Base-by-base conservation (phyloP, 1,140 invertebrate genomes). In the Amyelois transitella region DNA sequence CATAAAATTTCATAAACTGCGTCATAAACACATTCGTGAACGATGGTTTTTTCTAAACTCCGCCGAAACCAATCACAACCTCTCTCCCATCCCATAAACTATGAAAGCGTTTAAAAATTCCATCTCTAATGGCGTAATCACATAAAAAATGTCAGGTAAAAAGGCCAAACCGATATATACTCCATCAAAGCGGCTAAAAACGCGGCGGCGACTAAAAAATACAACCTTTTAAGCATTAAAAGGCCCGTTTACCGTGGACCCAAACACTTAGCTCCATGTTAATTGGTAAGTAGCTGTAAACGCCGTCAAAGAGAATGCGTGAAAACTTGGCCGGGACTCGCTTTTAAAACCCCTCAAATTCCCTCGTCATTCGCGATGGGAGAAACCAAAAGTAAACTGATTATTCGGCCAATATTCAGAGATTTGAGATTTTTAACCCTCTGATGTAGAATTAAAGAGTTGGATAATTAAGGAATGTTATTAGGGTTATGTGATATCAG, bases 271-370 rank as follows among this genome's bases (percentile, higher is more conserved):
- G 78, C 77, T 78, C 72, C 72, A 74, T 76, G 75, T 88, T 86
- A 88, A 86, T 86, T 86, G 85, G 71, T 85, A 86, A 88, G 81
- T 83, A 85, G 81, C 81, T 77, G 21, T 73, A 72, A 74, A 71
- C 75, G 73, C 63, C 75, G 80, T 88, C 85, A 88, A 88, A 88
- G 85, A 74, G 85, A 88, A 88, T 88, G 82, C 80, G 80, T 86
- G 82, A 88, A 82, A 86, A 86, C 82, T 86, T 84, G 64, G 72
- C 66, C 71, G 81, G 78, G 75, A 79, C 75, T 75, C 62, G 84
- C 82, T 88, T 88, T 88, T 86, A 85, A 88, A 88, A 85, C 77
- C 62, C 77, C 71, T n/a, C n/a, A n/a, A n/a, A n/a, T n/a, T n/a
- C 79, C 76, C 81, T 75, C 77, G 75, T 88, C 82, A 85, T 86